These are phyloP conservation scores for Punctoribates punctum DNA, from an alignment of 2,888 invertebrate genomes.

Conservation along the genomic window DNA sequence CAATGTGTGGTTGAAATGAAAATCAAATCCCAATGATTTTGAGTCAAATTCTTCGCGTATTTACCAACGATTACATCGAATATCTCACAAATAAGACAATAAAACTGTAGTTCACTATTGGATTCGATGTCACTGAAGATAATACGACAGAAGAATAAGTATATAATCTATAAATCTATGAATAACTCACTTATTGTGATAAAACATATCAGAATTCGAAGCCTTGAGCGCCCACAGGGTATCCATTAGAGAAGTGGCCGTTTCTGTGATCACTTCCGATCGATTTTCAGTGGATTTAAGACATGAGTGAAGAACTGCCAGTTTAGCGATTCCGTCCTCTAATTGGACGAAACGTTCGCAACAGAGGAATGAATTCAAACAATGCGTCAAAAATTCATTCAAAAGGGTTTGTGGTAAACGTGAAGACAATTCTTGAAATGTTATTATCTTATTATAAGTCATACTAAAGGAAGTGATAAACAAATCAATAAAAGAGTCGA, in stretches of 20 bases:
- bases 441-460: conserved; percentile 7
- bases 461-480: neutral
- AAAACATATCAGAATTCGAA: conserved; percentile 7
- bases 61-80: conserved; percentile 1
- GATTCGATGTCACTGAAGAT: conserved; percentile 7
- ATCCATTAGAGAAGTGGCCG: neutral
- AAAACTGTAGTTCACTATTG: conserved; percentile 5
- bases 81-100: neutral
- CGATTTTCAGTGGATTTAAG: neutral
- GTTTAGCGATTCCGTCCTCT: conserved; percentile 25
- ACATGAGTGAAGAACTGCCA: conserved; percentile 23
- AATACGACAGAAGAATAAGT: neutral
- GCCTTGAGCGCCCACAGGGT: neutral
- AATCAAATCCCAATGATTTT: conserved; percentile 33
- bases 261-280: neutral
- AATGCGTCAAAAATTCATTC: neutral
- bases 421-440: conserved; percentile 24
- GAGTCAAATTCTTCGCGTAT: neutral
- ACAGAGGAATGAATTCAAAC: neutral
- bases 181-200: conserved; percentile 10
- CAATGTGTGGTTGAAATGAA: conserved; percentile 8
- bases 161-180: neutral
- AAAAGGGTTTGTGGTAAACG: neutral
- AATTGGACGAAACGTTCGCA: conserved; percentile 2
- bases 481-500: neutral